Percentiles rank a stretch among this genome's conserved stretches.
phyloP scores from a whole-genome alignment of 2,113 vertebrate species.

The Oreotrochilus melanogaster region DNA sequence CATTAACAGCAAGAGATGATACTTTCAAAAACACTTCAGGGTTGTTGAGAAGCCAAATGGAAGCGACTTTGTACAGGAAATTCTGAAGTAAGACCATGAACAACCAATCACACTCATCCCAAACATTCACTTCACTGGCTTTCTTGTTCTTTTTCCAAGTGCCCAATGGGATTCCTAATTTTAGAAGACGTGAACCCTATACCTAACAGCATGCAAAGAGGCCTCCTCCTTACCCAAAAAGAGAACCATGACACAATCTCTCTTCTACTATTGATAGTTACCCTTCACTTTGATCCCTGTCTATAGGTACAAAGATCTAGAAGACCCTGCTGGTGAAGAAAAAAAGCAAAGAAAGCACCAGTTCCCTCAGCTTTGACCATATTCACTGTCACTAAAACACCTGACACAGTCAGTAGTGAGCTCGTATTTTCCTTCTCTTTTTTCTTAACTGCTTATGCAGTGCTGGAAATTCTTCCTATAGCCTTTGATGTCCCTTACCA shows the following conservation, averaged over 20 bases:
- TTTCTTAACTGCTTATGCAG: neutral
- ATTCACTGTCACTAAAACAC: neutral
- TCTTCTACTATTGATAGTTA: neutral
- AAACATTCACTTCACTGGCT: neutral
- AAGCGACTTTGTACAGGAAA: neutral
- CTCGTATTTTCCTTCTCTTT: fast-evolving
- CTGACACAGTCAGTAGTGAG: neutral
- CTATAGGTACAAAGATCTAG: neutral
- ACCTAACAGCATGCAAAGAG: neutral
- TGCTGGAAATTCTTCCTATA: neutral
- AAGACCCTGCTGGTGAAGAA: neutral
- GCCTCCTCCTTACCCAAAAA: neutral
- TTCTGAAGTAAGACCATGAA: neutral
- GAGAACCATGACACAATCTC: neutral
- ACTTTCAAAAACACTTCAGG: neutral
- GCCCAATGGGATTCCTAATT: neutral
- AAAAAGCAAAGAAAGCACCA: neutral
- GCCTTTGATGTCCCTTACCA: neutral
- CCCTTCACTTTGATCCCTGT: neutral
- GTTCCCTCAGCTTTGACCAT: neutral
- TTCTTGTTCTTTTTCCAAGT: neutral
- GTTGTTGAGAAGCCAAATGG: neutral
- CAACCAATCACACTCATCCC: neutral
- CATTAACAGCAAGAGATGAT: neutral
- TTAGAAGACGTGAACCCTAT: neutral